Conservation (phyloP, 2,888 invertebrate species). For the Exocentrus adspersus region DNA sequence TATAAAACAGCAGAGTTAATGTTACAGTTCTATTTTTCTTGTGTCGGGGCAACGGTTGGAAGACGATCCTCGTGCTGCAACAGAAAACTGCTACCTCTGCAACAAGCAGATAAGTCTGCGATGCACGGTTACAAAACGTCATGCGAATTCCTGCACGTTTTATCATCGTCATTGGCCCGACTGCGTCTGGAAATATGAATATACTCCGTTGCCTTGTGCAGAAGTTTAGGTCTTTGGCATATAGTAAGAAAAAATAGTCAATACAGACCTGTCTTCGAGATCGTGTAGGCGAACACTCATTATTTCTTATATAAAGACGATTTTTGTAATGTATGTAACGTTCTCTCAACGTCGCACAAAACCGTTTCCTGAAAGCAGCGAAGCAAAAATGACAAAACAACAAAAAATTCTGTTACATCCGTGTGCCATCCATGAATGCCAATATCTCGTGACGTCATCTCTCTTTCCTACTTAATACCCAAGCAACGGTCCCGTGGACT, state of each 20-base stretch:
- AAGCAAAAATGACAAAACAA: not conserved
- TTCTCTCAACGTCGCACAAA: too few relatives aligned
- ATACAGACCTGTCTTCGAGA: too few relatives aligned
- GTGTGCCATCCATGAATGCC: constrained; percentile 24
- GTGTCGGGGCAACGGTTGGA: constrained; percentile 32
- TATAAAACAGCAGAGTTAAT: too few relatives aligned
- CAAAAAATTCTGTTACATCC: constrained; percentile 22
- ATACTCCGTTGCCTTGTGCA: not conserved
- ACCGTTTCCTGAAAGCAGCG: not conserved
- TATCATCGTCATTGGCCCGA: constrained; percentile 18
- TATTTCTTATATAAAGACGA: too few relatives aligned
- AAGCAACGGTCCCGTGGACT: constrained; percentile 24
- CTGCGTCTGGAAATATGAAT: constrained; percentile 13
- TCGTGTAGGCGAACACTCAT: too few relatives aligned
- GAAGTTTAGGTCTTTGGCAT: too few relatives aligned
- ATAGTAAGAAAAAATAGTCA: too few relatives aligned
- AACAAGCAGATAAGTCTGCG: constrained; percentile 29
- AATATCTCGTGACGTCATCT: constrained; percentile 13
- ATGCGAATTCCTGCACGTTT: constrained; percentile 40
- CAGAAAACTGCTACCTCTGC: constrained; percentile 32
- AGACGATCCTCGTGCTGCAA: constrained; percentile 26
- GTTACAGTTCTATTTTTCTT: too few relatives aligned
- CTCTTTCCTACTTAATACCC: constrained; percentile 37
- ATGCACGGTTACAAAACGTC: constrained; percentile 16
- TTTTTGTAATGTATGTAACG: too few relatives aligned